These are phyloP conservation scores for Sycophila sp. DNA, from an alignment of 1,140 invertebrate genomes.

Conservation along the genomic window DNA sequence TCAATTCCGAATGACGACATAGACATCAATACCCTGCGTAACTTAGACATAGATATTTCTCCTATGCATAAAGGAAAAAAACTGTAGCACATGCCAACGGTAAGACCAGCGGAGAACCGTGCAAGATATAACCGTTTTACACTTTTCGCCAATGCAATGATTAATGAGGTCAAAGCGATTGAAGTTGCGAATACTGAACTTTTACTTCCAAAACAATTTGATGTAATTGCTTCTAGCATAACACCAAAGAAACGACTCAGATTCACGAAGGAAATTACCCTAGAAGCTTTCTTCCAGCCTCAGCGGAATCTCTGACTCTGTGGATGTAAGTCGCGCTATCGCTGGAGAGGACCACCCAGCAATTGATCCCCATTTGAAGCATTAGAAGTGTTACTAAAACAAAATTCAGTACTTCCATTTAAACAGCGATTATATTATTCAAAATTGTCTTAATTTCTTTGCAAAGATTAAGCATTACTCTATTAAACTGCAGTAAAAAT, in stretches of 20 bases:
- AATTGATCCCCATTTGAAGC: neutral
- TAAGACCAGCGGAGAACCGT: constrained; percentile 62
- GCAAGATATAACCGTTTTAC: constrained; percentile 67
- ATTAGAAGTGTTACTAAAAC: neutral
- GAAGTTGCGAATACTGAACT: neutral
- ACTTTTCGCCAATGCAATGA: constrained; percentile 66
- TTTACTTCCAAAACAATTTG: constrained; percentile 9
- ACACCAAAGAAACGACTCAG: neutral
- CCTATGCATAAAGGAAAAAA: constrained; percentile 56
- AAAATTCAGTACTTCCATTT: neutral
- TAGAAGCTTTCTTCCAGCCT: neutral
- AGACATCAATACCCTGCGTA: neutral
- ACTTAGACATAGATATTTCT: neutral
- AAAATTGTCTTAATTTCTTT: too few relatives aligned
- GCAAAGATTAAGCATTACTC: too few relatives aligned
- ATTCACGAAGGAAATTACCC: constrained; percentile 10
- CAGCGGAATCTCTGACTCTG: neutral
- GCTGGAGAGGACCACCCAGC: neutral
- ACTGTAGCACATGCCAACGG: constrained; percentile 74
- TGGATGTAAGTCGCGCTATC: neutral
- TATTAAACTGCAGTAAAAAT: too few relatives aligned
- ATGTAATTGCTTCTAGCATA: neutral
- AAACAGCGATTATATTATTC: neutral
- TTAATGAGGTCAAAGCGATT: neutral
- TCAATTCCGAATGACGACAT: neutral